Evolutionary conservation across 2,888 invertebrate genomes (phyloP), one percentile per base, ranked within the genome.

Genomic region (Polymixis flavicincta): DNA sequence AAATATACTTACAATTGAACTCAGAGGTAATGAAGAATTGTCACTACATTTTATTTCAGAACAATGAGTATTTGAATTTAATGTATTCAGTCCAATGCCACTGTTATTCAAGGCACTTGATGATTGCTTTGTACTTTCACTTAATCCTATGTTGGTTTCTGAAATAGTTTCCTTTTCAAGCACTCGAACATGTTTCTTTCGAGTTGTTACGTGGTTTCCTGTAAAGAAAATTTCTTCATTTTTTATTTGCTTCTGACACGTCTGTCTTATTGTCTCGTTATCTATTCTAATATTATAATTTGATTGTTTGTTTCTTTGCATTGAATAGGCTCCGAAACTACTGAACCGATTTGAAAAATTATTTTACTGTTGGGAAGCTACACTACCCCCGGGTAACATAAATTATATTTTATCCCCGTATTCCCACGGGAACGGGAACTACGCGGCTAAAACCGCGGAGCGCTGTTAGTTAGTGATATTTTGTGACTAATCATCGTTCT

Each of bases 201-300:
- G 85, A 48, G 74, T 83, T 72, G 90, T 87, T 28, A 78, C 78
- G 85, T 91, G 90, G 73, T 89, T 91, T 17, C 93, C 93, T 93
- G 90, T 60, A 89, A 85, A 37, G 22, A 63, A 7, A 45, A 60
- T 37, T 4, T 42, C 6, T 57, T 19, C 4, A 25, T n/a, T 67
- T 42, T 42, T n/a, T 13, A 52, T 28, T 32, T 57, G 22, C 1
- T 50, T 28, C 25, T 37, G 0, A 37, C 3, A 17, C 42, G 52
- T 14, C 37, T 6, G 8, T 7, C 48, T 2, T 50, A 3, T 11
- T 50, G 11, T 57, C 28, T 76, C 8, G 11, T 13, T 3, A 19
- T n/a, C n/a, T n/a, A n/a, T n/a, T n/a, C n/a, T n/a, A n/a, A n/a
- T n/a, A n/a, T n/a, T n/a, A n/a, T n/a, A n/a, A n/a, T n/a, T n/a